Evolutionary conservation across 2,797 vertebrate species (phyloP), one percentile per base, ranked within the genome.

Genomic region (Hippoglossus hippoglossus): DNA sequence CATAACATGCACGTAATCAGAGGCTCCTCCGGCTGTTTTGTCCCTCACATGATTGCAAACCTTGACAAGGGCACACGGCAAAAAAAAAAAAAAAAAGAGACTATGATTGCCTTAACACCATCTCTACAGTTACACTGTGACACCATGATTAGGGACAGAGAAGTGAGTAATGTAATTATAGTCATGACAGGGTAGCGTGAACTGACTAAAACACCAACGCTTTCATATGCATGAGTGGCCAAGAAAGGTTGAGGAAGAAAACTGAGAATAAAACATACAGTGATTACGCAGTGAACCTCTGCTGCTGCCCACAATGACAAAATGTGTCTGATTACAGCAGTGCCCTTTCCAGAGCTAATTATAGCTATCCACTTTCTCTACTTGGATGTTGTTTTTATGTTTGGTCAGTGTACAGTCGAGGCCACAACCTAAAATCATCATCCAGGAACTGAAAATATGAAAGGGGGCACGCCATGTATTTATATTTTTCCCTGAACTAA

Each of bases 261-360:
- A 56, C 86, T 85, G 86, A 90, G 81, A 88, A 89, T 90, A 91
- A 88, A 84, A 73, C 68, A 39, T 63, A 47, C 70, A 60, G 15
- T 88, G 76, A 83, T 69, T 71, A 77, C 70, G 69, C 78, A 80
- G 71, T 67, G 64, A 85, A 70, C 63, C 59, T 39, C 36, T 46
- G 77, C 59, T 71, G 70, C 55, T 80, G 61, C 70, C 84, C 84
- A 77, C 83, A 59, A 78, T 74, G 81, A 79, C 81, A 83, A 69
- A 83, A 71, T 72, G 25, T 62, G 60, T 80, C 66, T 84, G 70
- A 86, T 86, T 83, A 85, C 72, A 82, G 68, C 49, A 66, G 26
- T 39, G 54, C 21, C 57, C 75, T 80, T 75, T 86, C 61, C 71
- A 71, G 36, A 57, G 68, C 60, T 91, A 83, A 90, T 81, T 79